Evolutionary conservation across 2,113 vertebrate species (phyloP), one percentile per base, ranked within the genome.

Genomic region (Notothenia coriiceps): DNA sequence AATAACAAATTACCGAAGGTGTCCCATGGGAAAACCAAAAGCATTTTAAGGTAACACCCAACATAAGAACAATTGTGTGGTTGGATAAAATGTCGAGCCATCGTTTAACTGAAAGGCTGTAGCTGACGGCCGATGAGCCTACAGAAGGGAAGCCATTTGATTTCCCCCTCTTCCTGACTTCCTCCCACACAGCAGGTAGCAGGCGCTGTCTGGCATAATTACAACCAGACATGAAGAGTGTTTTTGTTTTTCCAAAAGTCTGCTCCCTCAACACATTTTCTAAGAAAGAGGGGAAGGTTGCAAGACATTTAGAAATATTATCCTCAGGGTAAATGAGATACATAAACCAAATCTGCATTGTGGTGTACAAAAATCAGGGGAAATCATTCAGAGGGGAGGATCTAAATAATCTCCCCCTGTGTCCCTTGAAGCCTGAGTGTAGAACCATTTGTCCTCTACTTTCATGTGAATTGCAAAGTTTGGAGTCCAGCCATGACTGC

Each of bases 101-200:
- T 44, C 4, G 14, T 65, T 80, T 66, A 55, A 35, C 43, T 55
- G 49, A 70, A 49, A 59, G 63, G 18, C n/a, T 56, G 52, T 10
- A 46, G 70, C 83, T 69, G 61, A 64, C 15, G 14, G 64, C 71
- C 22, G 2, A 69, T 62, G 69, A 70, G 74, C 73, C 51, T 51
- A 61, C 69, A 71, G 77, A 86, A 68, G 50, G 83, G 73, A 92
- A 90, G 87, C 85, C 66, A 77, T 89, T 87, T 82, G 85, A 84
- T 78, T 85, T 86, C 68, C 82, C 80, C 68, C 75, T 80, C 78
- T 74, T 69, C 61, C 80, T 72, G 70, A 87, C 88, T 88, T 93
- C 90, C 88, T 84, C 83, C 81, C 77, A 88, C 92, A 68, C 93
- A 93, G 90, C 92, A 91, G 91, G 91, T 91, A 83, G 79, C 74